Base-by-base conservation (phyloP, 2,797 vertebrate genomes). In the Leptodactylus fallax region DNA sequence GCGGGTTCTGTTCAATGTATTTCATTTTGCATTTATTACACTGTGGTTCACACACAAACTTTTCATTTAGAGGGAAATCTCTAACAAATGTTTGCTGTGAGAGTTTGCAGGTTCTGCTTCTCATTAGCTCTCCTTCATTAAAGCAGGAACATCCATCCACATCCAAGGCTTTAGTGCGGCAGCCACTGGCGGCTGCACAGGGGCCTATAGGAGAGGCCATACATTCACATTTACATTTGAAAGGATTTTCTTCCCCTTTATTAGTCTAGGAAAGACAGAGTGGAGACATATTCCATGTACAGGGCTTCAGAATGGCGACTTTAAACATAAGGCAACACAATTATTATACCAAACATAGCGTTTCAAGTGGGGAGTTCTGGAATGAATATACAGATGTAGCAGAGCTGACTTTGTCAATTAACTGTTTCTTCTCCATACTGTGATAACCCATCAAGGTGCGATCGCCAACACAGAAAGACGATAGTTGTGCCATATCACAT, bases 51-150 rank as follows among this genome's bases (percentile, higher is more conserved):
- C 55, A 63, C 83, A 88, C 25, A 88, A 72, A 77, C 58, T 88
- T 88, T 85, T 51, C 71, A 81, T 88, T 83, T 78, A 79, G 45
- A 81, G 21, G 79, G 79, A 85, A 85, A 89, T 89, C 79, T 51
- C 71, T 89, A 85, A 82, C 87, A 89, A 89, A 89, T 89, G 83
- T 89, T 89, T 77, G 79, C 83, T 76, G 69, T n/a, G 56, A 89
- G 84, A 79, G 84, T 23, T 85, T 86, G 36, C 23, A 65, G 13
- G 45, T n/a, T 76, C 81, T 86, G 83, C 69, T 89, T 89, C 69
- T 81, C 49, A 58, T 89, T 89, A 89, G 81, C 58, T 65, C 14
- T 65, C 36, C 45, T 72, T 86, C 45, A 56, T 86, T 82, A 85
- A 27, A 65, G 19, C 49, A 69, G 45, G n/a, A 76, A 80, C 36